phyloP scores from a whole-genome alignment of 92 coral and sea anemone genomes.

The Phymanthus crucifer region DNA sequence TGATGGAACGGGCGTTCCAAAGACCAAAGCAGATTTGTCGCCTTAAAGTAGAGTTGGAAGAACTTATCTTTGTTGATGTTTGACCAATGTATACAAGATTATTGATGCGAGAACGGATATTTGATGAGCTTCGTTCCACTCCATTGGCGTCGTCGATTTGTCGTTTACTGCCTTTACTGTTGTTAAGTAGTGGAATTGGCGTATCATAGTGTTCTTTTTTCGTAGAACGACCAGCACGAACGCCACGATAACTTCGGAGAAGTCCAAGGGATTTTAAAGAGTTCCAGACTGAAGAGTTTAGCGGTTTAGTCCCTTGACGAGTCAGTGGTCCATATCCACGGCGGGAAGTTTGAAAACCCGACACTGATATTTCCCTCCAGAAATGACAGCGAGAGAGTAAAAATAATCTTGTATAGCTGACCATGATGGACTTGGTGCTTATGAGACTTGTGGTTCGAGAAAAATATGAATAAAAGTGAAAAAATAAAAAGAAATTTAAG shows the following conservation, averaged over 20 bases:
- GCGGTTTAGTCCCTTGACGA: neutral
- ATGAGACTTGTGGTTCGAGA: too few species aligned
- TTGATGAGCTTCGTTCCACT: too few species aligned
- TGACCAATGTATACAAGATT: neutral
- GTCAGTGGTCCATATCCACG: neutral
- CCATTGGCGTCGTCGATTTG: too few species aligned
- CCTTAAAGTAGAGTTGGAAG: neutral
- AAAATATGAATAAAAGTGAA: too few species aligned
- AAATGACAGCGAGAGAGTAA: neutral
- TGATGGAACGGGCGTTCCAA: neutral
- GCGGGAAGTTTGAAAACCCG: constrained; percentile 1
- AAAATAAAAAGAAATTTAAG: too few species aligned
- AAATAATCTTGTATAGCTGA: neutral
- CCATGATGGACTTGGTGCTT: neutral
- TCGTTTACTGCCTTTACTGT: too few species aligned
- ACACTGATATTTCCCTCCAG: neutral
- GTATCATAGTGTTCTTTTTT: neutral
- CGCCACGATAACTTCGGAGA: neutral
- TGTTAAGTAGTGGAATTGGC: neutral
- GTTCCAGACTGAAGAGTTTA: neutral
- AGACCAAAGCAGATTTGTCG: neutral
- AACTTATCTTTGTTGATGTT: neutral
- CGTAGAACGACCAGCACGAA: neutral
- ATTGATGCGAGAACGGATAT: too few species aligned
- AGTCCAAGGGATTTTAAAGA: neutral